Percentiles rank a stretch among this genome's conserved stretches.
Evolutionary conservation across 2,797 vertebrate genomes (phyloP).

Genomic region (Anomalospiza imberbis): DNA sequence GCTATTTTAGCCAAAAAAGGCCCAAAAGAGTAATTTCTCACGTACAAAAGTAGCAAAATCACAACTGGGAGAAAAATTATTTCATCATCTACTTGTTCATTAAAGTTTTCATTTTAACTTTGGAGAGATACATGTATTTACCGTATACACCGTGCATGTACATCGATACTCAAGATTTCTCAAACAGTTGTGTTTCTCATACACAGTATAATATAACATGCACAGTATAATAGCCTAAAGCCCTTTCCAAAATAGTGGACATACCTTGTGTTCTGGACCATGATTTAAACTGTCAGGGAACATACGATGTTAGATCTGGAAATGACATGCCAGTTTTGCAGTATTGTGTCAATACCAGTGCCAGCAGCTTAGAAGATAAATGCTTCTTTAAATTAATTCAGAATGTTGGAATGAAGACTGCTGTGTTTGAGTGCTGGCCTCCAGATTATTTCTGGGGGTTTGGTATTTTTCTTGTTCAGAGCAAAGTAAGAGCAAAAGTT

Average conservation of each 20-base stretch:
- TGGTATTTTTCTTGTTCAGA: neutral
- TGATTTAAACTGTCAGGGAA: neutral
- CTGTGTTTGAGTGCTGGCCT: neutral
- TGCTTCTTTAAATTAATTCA: neutral
- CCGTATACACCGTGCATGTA: neutral
- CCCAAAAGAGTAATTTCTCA: neutral
- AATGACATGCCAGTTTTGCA: neutral
- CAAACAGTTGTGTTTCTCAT: neutral
- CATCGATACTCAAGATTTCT: neutral
- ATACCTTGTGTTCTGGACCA: neutral
- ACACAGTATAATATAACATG: neutral
- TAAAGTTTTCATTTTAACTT: neutral
- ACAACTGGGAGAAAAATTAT: neutral
- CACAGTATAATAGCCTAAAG: neutral
- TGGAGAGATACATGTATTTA: neutral
- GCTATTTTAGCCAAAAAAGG: neutral
- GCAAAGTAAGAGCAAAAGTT: neutral
- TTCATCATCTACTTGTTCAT: neutral
- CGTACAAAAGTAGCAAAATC: neutral
- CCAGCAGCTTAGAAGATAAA: neutral
- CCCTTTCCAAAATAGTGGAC: neutral
- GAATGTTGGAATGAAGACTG: neutral
- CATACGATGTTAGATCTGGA: neutral
- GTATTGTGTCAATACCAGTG: neutral
- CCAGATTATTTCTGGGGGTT: neutral